Base-by-base conservation (phyloP, 2,113 vertebrate species). In the Macrotis lagotis region DNA sequence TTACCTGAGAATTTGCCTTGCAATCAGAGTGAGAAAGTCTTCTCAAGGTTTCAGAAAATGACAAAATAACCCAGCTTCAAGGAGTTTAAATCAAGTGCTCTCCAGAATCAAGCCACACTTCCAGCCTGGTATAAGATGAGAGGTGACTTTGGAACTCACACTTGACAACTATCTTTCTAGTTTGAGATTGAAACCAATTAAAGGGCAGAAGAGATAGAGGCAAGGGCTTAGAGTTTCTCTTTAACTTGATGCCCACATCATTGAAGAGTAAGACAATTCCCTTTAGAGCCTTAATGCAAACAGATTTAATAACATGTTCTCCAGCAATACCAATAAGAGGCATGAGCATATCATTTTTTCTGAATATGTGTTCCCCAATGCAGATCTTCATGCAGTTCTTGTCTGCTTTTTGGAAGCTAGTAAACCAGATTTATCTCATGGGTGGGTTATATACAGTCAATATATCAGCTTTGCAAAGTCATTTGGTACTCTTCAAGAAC, bases 101-200 rank as follows among this genome's bases (percentile, higher is more conserved):
- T 83, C 37, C 37, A 19, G 48, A 91, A 93, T 48, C 19, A 90
- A 95, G 24, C 5, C 24, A 48, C 53, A 88, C 91, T 92, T 95
- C 94, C 16, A 74, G 66, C n/a, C 59, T 89, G 12, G 51, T 91
- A 28, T 89, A 50, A 89, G 28, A 28, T 83, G 8, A 93, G 48
- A n/a, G 44, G 24, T 55, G 37, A 47, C 25, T 91, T 91, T 26
- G 31, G 50, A 50, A 31, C 31, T 19, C 14, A 37, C 37, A 44
- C n/a, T 83, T 83, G 37, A 83, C n/a, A 83, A 24, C 19, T 26
- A 11, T 25, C 26, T 94, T 9, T 22, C 25, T 51, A 12, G 14
- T 53, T 95, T 92, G 3, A 91, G 88, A 94, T 92, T 47, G 28
- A 37, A 91, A 52, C 8, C 7, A 88, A n/a, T 94, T 94, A 92